Base-by-base conservation (phyloP, 2,113 vertebrate species). In the Corapipo altera region DNA sequence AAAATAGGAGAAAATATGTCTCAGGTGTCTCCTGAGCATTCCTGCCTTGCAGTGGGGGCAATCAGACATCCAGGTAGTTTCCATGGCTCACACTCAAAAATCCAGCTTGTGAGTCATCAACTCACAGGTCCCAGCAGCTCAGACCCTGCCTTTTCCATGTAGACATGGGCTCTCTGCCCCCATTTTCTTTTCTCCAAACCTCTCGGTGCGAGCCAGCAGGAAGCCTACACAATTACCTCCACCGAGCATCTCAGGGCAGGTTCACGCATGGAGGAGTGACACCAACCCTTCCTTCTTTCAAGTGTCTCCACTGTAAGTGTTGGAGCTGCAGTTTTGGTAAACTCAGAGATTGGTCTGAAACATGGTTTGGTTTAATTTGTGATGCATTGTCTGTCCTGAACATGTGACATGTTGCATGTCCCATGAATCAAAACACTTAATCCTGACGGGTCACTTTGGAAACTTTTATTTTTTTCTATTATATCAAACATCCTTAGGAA, bases 61-160 rank as follows among this genome's bases (percentile, higher is more conserved):
- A 4, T 67, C 73, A 87, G 87, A 82, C 46, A 83, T 26, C 35
- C 55, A 64, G 85, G 69, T 52, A 65, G 37, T n/a, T 95, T 88
- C 87, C 43, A 49, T 44, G 78, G 54, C 92, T 95, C 91, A 93
- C 22, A 46, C 28, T 88, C 74, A 48, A 26, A 73, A 93, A 88
- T 85, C 74, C 5, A 0, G 1, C 51, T 37, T 2, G 0, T 95
- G 91, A 93, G 23, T 73, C 94, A 96, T 26, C 66, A 43, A 2
- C 77, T 75, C 84, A 46, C 89, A 89, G 86, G 86, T 20, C 81
- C 64, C 81, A 93, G 93, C 89, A 96, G 54, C 81, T 89, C 95
- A 89, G 49, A 57, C 91, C 58, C 62, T 87, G 79, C 46, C 62
- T 91, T 89, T 89, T 49, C 44, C 51, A 65, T 2, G 3, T 1